These are phyloP conservation scores for Drosophila suboccidentalis DNA, from an alignment of 2,888 invertebrate genomes.

Conservation along the genomic window DNA sequence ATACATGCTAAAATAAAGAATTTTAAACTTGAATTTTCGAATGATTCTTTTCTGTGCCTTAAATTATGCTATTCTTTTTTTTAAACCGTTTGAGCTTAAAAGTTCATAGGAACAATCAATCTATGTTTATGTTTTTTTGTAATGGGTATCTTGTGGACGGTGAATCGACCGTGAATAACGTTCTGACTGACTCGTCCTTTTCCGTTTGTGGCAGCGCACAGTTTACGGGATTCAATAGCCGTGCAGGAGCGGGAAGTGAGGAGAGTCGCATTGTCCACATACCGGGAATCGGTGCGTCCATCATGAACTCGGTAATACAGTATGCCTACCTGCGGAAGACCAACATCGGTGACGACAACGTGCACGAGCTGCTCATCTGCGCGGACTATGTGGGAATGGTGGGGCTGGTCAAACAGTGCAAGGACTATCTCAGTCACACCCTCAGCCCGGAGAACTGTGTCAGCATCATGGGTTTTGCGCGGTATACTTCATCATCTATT, in stretches of 20 bases:
- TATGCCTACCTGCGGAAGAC: constrained; percentile 94
- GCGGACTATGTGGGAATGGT: constrained; percentile 95
- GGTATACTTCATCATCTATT: constrained; percentile 82
- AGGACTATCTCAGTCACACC: constrained; percentile 90
- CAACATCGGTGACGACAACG: constrained; percentile 91
- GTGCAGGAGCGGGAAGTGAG: constrained; percentile 54
- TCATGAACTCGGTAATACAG: constrained; percentile 92
- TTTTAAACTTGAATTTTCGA: too few species aligned
- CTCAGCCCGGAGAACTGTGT: constrained; percentile 93
- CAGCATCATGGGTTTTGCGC: constrained; percentile 93
- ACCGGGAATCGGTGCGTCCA: constrained; percentile 91
- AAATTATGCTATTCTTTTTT: too few species aligned
- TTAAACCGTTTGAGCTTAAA: too few species aligned
- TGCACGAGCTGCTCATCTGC: constrained; percentile 92
- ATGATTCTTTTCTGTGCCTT: too few species aligned
- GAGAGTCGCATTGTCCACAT: constrained; percentile 90
- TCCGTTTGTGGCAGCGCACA: constrained; percentile 69
- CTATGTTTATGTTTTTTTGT: too few species aligned
- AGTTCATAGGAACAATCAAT: too few species aligned
- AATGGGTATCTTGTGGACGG: too few species aligned
- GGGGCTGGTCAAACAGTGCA: constrained; percentile 93
- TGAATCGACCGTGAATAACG: too few species aligned
- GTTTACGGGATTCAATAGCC: constrained; percentile 79
- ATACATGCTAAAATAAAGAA: too few species aligned
- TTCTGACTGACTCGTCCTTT: neutral